Conservation (phyloP, 1,140 invertebrate species). For the Augochlora pura region DNA sequence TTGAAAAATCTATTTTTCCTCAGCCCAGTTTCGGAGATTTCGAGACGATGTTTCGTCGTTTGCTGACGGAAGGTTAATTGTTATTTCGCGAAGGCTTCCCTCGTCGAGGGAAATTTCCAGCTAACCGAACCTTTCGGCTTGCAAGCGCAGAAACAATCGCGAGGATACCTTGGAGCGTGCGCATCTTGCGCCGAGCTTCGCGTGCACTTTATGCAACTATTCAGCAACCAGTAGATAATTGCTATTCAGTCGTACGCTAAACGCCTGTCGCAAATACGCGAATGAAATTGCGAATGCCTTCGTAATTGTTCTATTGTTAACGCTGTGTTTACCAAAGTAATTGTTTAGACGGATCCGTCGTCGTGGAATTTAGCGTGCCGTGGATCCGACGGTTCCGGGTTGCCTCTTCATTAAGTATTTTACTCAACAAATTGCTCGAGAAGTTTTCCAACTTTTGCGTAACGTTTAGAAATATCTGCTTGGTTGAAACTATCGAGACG, state of each 20-base stretch:
- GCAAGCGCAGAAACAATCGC: not conserved
- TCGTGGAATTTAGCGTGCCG: not conserved
- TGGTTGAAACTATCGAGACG: too few relatives aligned
- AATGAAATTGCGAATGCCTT: not conserved
- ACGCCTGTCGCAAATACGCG: not conserved
- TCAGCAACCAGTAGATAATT: not conserved
- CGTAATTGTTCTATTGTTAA: not conserved
- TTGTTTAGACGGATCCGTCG: too few relatives aligned
- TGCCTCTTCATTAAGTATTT: too few relatives aligned
- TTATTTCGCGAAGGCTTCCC: too few relatives aligned
- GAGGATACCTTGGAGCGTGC: not conserved
- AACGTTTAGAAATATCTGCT: too few relatives aligned
- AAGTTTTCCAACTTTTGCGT: too few relatives aligned
- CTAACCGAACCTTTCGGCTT: too few relatives aligned
- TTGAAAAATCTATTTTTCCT: too few relatives aligned
- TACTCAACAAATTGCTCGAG: too few relatives aligned
- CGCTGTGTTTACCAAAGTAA: not conserved
- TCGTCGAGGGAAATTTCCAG: not conserved
- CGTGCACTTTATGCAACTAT: not conserved
- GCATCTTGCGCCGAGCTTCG: not conserved
- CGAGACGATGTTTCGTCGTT: too few relatives aligned
- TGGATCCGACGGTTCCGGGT: too few relatives aligned
- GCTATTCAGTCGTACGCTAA: not conserved
- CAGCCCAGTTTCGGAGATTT: too few relatives aligned
- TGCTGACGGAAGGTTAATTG: not conserved